Evolutionary conservation across 37 sponge, comb jelly and placozoan genomes (phyloP), one percentile per base, ranked within the genome.

Genomic region (Eunapius fragilis): DNA sequence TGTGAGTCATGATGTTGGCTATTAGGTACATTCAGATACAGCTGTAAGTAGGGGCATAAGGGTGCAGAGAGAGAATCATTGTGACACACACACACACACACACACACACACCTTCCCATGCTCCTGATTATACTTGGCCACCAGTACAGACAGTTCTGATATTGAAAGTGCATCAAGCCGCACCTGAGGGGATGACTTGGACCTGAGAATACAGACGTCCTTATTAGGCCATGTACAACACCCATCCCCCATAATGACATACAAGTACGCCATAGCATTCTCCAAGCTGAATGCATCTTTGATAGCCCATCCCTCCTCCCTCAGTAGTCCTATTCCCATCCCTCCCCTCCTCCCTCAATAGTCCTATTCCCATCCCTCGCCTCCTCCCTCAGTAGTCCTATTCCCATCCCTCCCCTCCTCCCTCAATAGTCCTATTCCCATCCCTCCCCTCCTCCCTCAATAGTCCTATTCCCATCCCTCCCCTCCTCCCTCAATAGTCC

Each of bases 31-130:
- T 31, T 26, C 28, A 71, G 72, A 71, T 26, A 71, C 27, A 7
- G 30, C 28, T 5, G 72, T 31, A 30, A 7, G 30, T 26, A 71
- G 7, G 72, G 41, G 6, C 6, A 6, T 26, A 71, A 30, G 30
- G 80, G 10, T 5, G 10, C 6, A 76, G 77, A 9, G 77, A 76
- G 2, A 9, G 77, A 76, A 33, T 3, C 33, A 76, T 31, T 3
- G 77, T 25, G n/a, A 25, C 35, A 69, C 73, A 76, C 75, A 9
- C 70, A 77, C 77, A 37, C 76, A 80, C 67, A 71, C 70, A 74
- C 70, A n/a, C 58, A 37, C 78, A 36, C 41, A 45, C 76, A 82
- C 89, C 85, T 83, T 81, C 67, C 94, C 84, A 69, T 84, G 84
- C 31, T 90, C 90, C 41, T 41, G 41, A 41, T 41, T 41, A 81